Conservation (phyloP, 2,113 vertebrate species). For the Etia nguti region DNA sequence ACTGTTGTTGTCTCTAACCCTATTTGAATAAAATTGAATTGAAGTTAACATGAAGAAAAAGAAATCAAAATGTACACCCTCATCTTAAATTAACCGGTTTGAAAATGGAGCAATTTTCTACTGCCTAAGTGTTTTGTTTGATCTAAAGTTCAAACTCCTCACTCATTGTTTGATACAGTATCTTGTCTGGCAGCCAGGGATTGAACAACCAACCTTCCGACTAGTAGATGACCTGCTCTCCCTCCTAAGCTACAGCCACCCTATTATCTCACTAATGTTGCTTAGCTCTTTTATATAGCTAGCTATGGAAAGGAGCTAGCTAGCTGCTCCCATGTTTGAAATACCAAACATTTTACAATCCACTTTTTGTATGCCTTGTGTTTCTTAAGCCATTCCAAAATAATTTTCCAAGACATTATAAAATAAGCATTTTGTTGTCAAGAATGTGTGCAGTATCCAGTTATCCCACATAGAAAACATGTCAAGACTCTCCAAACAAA, state of each 20-base stretch:
- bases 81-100: not conserved
- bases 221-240: not conserved
- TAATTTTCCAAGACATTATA: not conserved
- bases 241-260: not conserved
- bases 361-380: not conserved
- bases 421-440: not conserved
- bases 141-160: not conserved
- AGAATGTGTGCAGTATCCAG: not conserved
- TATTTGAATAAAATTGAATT: not conserved
- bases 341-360: not conserved
- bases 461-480: not conserved
- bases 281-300: not conserved
- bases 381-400: not conserved
- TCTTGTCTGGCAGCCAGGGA: not conserved
- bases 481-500: not conserved
- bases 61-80: not conserved
- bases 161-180: not conserved
- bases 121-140: not conserved
- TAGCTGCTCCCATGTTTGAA: not conserved
- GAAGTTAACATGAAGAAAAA: not conserved
- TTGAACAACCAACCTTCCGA: not conserved
- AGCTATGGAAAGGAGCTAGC: not conserved
- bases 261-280: not conserved
- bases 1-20: not conserved
- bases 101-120: not conserved